A percentile compares a stretch with the other conserved stretches of the same genome.
phyloP scores from a whole-genome alignment of 2,888 invertebrate species.

The Seira musarum region DNA sequence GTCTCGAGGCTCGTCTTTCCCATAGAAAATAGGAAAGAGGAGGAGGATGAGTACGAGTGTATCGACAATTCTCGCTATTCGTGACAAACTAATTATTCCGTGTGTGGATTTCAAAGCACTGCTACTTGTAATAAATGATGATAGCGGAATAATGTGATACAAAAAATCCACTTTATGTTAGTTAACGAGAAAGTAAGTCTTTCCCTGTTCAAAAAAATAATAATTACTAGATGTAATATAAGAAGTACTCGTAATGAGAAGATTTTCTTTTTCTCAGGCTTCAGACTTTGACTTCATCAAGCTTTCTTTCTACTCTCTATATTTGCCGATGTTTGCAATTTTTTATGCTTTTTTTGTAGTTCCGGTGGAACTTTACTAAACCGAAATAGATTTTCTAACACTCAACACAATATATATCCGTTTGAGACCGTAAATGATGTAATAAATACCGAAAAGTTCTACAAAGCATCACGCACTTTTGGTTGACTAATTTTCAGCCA shows the following conservation, averaged over 20 bases:
- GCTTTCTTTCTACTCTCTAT: constrained; percentile 9
- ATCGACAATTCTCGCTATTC: constrained; percentile 58
- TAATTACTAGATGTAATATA: background rate
- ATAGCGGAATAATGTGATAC: constrained; percentile 7
- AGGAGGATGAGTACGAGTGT: constrained; percentile 34
- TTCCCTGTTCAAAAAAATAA: background rate
- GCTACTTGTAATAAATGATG: background rate
- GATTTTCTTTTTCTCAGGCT: background rate
- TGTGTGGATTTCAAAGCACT: constrained; percentile 5
- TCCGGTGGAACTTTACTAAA: constrained; percentile 37
- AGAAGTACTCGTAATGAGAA: background rate
- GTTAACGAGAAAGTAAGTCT: constrained; percentile 8
- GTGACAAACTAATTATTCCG: constrained; percentile 47
- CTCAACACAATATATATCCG: constrained; percentile 1
- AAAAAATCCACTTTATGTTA: constrained; percentile 1
- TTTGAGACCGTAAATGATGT: background rate
- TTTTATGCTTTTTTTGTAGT: constrained; percentile 10
- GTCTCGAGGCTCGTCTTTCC: constrained; percentile 43
- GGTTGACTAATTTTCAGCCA: constrained; percentile 41
- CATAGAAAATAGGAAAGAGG: constrained; percentile 30
- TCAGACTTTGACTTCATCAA: background rate
- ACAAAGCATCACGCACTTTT: constrained; percentile 14
- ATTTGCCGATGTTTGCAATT: constrained; percentile 21
- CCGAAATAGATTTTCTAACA: constrained; percentile 49
- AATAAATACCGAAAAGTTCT: constrained; percentile 4